These are phyloP conservation scores for Lamprotornis superbus DNA, from an alignment of 2,113 vertebrate species.

Conservation along the genomic window DNA sequence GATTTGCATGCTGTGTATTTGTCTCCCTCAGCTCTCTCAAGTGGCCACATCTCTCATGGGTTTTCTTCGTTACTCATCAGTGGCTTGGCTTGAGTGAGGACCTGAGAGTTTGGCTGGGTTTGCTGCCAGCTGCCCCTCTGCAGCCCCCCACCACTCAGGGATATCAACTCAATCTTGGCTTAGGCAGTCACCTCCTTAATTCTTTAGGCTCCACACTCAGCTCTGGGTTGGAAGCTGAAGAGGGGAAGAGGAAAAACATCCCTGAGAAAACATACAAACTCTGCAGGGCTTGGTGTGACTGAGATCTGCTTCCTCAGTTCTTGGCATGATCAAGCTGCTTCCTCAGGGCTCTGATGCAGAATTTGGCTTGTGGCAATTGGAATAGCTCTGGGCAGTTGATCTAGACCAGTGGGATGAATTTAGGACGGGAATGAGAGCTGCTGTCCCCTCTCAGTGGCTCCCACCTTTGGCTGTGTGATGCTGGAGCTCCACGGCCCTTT, in stretches of 20 bases:
- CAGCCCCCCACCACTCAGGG: neutral
- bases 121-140: neutral
- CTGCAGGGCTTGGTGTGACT: neutral
- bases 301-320: neutral
- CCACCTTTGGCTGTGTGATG: neutral
- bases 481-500: accelerated
- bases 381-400: neutral
- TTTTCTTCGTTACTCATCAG: neutral
- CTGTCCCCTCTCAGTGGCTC: neutral
- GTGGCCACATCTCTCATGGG: neutral
- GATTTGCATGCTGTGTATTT: neutral
- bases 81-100: neutral
- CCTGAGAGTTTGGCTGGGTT: neutral
- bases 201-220: neutral
- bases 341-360: neutral
- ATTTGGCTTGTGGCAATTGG: neutral
- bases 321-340: neutral
- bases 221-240: neutral
- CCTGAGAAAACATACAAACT: neutral
- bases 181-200: neutral
- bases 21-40: neutral
- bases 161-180: neutral
- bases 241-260: neutral
- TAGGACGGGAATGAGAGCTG: neutral
- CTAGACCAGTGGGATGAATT: neutral